These are phyloP conservation scores for Pararge aegeria DNA, from an alignment of 1,140 invertebrate genomes.

Conservation along the genomic window DNA sequence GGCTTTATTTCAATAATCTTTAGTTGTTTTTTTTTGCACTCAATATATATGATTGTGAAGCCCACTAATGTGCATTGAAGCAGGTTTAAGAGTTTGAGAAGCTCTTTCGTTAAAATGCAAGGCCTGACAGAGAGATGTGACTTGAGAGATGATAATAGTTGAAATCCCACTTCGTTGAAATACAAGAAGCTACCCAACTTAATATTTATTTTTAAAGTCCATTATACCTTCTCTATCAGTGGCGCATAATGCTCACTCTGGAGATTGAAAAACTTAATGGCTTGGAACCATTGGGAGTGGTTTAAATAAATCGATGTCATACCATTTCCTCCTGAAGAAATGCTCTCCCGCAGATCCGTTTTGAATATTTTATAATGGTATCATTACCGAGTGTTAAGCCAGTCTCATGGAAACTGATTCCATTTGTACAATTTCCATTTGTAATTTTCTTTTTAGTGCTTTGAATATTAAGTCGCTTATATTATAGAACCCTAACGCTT, in stretches of 20 bases:
- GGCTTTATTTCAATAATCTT: too few species aligned
- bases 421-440: background rate
- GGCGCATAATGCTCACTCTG: conserved; percentile 58
- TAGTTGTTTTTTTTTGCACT: too few species aligned
- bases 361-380: conserved; percentile 28
- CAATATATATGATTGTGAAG: too few species aligned
- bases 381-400: conserved; percentile 26
- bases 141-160: too few species aligned
- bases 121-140: too few species aligned
- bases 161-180: background rate
- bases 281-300: conserved; percentile 60
- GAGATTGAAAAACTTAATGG: conserved; percentile 71
- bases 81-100: too few species aligned
- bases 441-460: background rate
- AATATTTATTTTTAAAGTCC: conserved; percentile 8
- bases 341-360: conserved; percentile 21
- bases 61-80: too few species aligned
- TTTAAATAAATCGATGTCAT: conserved; percentile 71
- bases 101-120: too few species aligned
- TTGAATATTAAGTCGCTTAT: background rate
- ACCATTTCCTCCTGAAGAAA: conserved; percentile 62
- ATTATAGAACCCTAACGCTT: too few species aligned
- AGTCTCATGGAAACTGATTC: conserved; percentile 9
- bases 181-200: background rate
- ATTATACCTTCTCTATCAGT: conserved; percentile 50